Evolutionary conservation across 1,140 invertebrate species (phyloP).

Genomic region (Camponotus vicinus): DNA sequence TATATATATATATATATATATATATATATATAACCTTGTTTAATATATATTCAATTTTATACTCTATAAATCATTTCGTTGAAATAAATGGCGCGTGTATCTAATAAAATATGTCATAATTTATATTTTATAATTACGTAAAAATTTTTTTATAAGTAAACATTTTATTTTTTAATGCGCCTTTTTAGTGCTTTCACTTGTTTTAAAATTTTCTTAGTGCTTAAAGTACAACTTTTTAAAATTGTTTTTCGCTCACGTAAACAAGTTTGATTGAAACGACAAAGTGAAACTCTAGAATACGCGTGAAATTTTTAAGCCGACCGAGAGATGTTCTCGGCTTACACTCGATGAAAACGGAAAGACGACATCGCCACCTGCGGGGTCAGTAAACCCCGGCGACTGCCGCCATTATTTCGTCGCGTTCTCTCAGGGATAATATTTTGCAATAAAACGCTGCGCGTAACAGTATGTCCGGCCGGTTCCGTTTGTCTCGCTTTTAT

Average conservation of each 20-base stretch:
- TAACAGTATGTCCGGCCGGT: slow-evolving; percentile 48
- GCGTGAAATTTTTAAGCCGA: slow-evolving; percentile 37
- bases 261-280: slow-evolving; percentile 28
- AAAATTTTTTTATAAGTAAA: neutral
- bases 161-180: neutral
- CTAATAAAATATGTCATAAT: neutral
- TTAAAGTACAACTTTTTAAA: neutral
- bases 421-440: slow-evolving; percentile 68
- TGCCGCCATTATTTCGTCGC: neutral
- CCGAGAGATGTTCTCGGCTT: slow-evolving; percentile 6
- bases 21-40: neutral
- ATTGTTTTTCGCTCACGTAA: slow-evolving; percentile 3
- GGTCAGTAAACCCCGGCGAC: slow-evolving; percentile 65
- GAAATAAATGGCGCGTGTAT: too few species aligned
- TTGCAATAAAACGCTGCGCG: slow-evolving; percentile 59
- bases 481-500: slow-evolving; percentile 43
- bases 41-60: slow-evolving; percentile 14
- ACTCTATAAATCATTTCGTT: neutral
- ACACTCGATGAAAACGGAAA: slow-evolving; percentile 57
- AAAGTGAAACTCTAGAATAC: slow-evolving; percentile 20
- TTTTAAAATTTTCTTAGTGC: neutral
- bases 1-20: slow-evolving; percentile 16
- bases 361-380: slow-evolving; percentile 2
- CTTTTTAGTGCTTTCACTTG: neutral
- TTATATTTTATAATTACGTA: neutral